These are phyloP conservation scores for Malaclemys terrapin DNA, from an alignment of 2,113 vertebrate species.

Conservation along the genomic window DNA sequence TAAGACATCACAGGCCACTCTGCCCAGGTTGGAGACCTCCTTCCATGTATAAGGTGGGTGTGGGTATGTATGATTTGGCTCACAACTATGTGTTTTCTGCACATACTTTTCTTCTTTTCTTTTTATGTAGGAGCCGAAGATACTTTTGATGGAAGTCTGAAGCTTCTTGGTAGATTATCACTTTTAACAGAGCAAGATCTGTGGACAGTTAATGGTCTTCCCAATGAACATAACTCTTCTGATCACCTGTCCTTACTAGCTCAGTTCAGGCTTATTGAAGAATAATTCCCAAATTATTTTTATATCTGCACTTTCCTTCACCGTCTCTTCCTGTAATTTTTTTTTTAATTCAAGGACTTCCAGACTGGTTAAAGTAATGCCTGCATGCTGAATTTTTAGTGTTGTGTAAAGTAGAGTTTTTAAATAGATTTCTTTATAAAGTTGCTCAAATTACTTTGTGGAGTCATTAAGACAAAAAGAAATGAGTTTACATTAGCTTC, in stretches of 20 bases:
- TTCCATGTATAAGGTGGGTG: neutral
- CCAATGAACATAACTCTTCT: constrained; percentile 91
- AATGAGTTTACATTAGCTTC: constrained; percentile 58
- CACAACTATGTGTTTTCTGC: neutral
- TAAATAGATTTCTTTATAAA: constrained; percentile 27
- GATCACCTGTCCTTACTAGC: constrained; percentile 94
- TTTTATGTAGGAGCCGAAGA: constrained; percentile 68
- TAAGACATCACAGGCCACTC: neutral
- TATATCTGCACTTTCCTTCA: neutral
- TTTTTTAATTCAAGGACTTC: constrained; percentile 49
- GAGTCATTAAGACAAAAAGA: constrained; percentile 33
- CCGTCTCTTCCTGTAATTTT: neutral
- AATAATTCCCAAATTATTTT: constrained; percentile 68
- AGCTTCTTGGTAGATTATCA: constrained; percentile 89
- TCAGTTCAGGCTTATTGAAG: constrained; percentile 84
- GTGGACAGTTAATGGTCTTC: constrained; percentile 88
- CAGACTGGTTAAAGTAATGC: constrained; percentile 37
- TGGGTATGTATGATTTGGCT: neutral
- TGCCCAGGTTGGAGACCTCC: neutral
- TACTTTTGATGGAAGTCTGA: constrained; percentile 81
- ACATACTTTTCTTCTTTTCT: neutral
- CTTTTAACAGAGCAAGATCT: constrained; percentile 89
- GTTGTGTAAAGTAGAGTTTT: constrained; percentile 49
- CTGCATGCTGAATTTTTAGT: constrained; percentile 61
- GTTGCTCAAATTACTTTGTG: constrained; percentile 14